Evolutionary conservation across 2,797 vertebrate species (phyloP).

Genomic region (Rhodeus uyekii): DNA sequence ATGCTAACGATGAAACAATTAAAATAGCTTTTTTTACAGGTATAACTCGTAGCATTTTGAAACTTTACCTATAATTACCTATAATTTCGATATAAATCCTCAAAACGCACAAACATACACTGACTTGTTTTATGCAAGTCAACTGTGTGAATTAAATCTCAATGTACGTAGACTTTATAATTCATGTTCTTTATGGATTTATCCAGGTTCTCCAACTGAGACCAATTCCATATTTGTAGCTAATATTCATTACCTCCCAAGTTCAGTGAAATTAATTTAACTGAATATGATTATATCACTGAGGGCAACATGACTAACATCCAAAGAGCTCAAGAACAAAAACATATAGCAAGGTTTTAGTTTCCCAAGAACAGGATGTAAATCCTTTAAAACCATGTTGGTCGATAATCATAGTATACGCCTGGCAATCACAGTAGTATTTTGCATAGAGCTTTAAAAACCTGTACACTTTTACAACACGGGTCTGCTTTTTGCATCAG

Average conservation of each 20-base stretch:
- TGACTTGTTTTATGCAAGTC: neutral
- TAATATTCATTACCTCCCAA: neutral
- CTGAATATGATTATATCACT: neutral
- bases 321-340: neutral
- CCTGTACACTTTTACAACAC: neutral
- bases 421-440: neutral
- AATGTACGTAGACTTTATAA: too few relatives aligned
- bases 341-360: neutral
- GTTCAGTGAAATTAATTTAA: neutral
- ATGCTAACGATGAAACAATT: neutral
- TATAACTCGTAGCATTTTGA: neutral
- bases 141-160: too few relatives aligned
- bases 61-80: neutral
- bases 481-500: constrained; percentile 4
- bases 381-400: too few relatives aligned
- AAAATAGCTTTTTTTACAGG: neutral
- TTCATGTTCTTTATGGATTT: too few relatives aligned
- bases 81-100: neutral
- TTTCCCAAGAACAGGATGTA: neutral
- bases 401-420: neutral
- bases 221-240: neutral
- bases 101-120: neutral
- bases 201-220: too few relatives aligned
- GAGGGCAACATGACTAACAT: neutral
- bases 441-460: neutral